A percentile compares a stretch with the other conserved stretches of the same genome.
Conservation (phyloP, 2,113 vertebrate genomes). For the Pachycephala philippinensis region DNA sequence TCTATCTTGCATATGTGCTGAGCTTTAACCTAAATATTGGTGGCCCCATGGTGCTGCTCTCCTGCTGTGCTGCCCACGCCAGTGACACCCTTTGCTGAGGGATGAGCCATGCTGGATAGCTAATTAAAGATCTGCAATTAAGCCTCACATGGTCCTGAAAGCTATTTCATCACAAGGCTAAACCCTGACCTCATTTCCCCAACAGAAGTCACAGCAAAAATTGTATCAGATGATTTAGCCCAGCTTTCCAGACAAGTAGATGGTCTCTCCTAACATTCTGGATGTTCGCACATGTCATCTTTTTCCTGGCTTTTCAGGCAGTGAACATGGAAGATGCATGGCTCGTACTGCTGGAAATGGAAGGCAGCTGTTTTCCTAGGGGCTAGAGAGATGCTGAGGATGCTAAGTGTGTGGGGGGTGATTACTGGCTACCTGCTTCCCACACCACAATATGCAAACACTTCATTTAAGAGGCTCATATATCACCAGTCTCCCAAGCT, state of each 20-base stretch:
- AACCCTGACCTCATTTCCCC: background rate
- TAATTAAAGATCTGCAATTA: background rate
- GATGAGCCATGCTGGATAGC: background rate
- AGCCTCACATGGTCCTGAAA: background rate
- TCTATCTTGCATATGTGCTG: background rate
- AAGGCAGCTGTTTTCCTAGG: background rate
- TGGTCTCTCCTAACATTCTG: rapidly evolving
- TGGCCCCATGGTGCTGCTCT: background rate
- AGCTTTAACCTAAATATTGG: background rate
- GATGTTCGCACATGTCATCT: background rate
- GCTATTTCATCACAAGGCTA: background rate
- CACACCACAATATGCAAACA: background rate
- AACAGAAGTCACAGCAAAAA: background rate
- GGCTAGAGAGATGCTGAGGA: background rate
- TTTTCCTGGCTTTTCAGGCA: background rate
- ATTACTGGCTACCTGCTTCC: background rate
- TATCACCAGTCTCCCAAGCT: background rate
- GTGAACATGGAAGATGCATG: background rate
- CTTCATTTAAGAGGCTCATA: background rate
- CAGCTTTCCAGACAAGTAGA: background rate
- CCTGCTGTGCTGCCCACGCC: background rate
- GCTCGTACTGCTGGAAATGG: background rate
- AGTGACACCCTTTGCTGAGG: background rate
- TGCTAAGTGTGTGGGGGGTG: background rate
- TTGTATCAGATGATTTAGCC: background rate